Base-by-base conservation (phyloP, 1,140 invertebrate species). In the Bathynomus jamesi region DNA sequence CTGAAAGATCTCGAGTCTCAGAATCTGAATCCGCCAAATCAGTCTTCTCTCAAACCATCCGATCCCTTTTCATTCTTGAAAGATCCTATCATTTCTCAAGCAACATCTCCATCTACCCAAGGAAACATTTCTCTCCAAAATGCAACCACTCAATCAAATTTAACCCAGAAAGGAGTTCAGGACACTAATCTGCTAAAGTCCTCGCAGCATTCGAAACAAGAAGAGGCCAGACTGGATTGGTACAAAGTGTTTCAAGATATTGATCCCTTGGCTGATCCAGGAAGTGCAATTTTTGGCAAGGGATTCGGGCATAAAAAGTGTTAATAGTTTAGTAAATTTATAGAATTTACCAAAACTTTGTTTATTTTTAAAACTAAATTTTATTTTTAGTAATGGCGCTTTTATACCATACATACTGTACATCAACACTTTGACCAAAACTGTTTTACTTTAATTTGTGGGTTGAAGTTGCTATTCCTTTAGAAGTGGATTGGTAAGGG, bases 161-260 rank as follows among this genome's bases (percentile, higher is more conserved):
- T 40, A 24, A 27, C n/a, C 30, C 40, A 28, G 4, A 29, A n/a
- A n/a, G 17, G 13, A n/a, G 5, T 61, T 25, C 21, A 46, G 2
- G 11, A 60, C 21, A 46, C 31, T 32, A 11, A 31, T 40, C 63
- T 11, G 3, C 21, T 2, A n/a, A 25, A 24, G 17, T 31, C 3
- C n/a, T 31, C 67, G 11, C 13, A 46, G 4, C 53, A 28, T 11
- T 79, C 68, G 81, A 82, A 70, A 76, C 69, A 73, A 30, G 72
- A 76, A n/a, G 61, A 81, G 29, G 83, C 85, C 73, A 85, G 85
- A 82, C 81, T 84, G 61, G 83, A 85, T 0, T 98, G 95, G 95
- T 88, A 95, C 77, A 92, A 93, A 81, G 83, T 96, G 28, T 97
- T 97, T 85, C 91, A 94, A 40, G 94, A 97, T 82, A 81, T 98